Conservation (phyloP, 1,140 invertebrate species). For the Brachionus angularis region DNA sequence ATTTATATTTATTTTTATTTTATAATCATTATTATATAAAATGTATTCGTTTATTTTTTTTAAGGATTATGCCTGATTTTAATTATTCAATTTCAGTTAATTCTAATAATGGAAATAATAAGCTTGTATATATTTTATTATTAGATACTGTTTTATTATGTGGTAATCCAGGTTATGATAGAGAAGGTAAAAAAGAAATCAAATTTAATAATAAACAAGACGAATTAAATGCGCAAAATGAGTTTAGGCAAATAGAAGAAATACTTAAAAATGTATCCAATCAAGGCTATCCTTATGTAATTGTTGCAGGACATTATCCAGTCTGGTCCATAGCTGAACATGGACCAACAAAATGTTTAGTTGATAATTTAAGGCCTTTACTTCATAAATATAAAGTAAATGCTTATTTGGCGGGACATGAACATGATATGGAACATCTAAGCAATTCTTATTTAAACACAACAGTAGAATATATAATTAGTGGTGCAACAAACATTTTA, state of each 20-base stretch:
- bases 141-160: conserved; percentile 59
- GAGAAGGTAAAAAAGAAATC: conserved; percentile 43
- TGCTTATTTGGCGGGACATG: conserved; percentile 61
- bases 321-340: conserved; percentile 61
- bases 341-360: conserved; percentile 58
- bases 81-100: conserved; percentile 54
- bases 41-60: neutral
- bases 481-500: conserved; percentile 56
- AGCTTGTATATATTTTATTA: conserved; percentile 55
- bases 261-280: conserved; percentile 45
- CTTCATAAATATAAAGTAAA: conserved; percentile 58
- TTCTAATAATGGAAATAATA: conserved; percentile 46
- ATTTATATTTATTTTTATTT: too few relatives aligned
- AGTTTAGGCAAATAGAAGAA: conserved; percentile 59
- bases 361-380: conserved; percentile 56
- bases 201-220: conserved; percentile 35
- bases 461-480: conserved; percentile 54
- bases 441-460: neutral
- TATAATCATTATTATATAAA: neutral
- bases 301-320: conserved; percentile 62
- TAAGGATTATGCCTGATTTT: conserved; percentile 57
- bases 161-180: conserved; percentile 52
- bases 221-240: conserved; percentile 49
- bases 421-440: conserved; percentile 59
- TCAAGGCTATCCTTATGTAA: conserved; percentile 54